A percentile compares a stretch with the other conserved stretches of the same genome.
Conservation (phyloP, 2,888 invertebrate genomes). For the Parnassius mnemosyne region DNA sequence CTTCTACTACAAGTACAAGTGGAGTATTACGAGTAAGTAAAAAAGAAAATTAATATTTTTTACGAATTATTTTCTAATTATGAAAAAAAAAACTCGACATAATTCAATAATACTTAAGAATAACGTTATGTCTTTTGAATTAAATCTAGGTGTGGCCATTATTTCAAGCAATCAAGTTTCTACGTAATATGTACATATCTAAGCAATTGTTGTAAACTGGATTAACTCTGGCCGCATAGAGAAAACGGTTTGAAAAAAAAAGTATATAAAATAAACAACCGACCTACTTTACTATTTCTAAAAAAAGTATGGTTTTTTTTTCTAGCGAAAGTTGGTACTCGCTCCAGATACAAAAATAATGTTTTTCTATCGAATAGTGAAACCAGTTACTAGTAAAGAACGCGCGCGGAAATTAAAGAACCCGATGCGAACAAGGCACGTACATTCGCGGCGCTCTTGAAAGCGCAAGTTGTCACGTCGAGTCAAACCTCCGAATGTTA, state of each 20-base stretch:
- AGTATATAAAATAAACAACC: not conserved
- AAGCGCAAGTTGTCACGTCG: conserved; percentile 28
- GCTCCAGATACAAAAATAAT: conserved; percentile 62
- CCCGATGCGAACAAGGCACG: conserved; percentile 22
- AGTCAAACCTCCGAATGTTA: conserved; percentile 23
- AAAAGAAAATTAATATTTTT: too few relatives aligned
- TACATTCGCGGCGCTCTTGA: conserved; percentile 37
- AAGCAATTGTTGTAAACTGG: not conserved
- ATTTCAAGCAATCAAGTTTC: not conserved
- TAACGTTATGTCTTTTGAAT: too few relatives aligned
- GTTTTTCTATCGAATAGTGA: conserved; percentile 62
- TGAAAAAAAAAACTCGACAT: too few relatives aligned
- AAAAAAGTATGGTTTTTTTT: conserved; percentile 35
- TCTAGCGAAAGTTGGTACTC: conserved; percentile 58
- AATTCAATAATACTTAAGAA: too few relatives aligned
- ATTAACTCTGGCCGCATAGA: not conserved
- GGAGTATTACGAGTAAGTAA: too few relatives aligned
- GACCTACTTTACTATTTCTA: conserved; percentile 19
- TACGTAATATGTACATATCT: not conserved
- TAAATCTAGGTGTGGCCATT: too few relatives aligned
- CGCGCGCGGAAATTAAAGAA: conserved; percentile 52
- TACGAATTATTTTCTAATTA: too few relatives aligned
- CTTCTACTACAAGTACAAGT: too few relatives aligned
- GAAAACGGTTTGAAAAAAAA: not conserved
- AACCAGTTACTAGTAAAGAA: conserved; percentile 53